Evolutionary conservation across 37 sponge, comb jelly and placozoan species (phyloP).

Genomic region (Ianthella basta): DNA sequence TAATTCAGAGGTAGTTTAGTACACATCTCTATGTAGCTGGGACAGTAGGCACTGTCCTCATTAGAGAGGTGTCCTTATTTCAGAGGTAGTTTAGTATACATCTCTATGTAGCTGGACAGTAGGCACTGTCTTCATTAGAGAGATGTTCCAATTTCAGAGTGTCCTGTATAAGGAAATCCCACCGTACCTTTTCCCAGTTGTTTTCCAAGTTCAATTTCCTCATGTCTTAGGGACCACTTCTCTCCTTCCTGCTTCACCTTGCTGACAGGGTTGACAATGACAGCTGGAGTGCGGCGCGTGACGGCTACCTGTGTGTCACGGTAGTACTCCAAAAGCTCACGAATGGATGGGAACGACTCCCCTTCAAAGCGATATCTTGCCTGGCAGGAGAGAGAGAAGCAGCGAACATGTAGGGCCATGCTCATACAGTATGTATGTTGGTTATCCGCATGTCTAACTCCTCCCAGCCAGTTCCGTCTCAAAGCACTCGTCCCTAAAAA

Average conservation of each 20-base stretch:
- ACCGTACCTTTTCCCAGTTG: conserved; percentile 13
- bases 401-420: neutral
- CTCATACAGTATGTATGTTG: neutral
- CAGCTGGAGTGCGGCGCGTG: conserved; percentile 53
- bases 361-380: conserved; percentile 72
- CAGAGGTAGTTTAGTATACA: too few relatives aligned
- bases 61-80: too few relatives aligned
- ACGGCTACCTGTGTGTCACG: conserved; percentile 41
- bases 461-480: too few relatives aligned
- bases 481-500: too few relatives aligned
- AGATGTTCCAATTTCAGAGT: too few relatives aligned
- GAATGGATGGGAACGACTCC: conserved; percentile 52
- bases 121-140: too few relatives aligned
- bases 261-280: conserved; percentile 42
- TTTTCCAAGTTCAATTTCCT: conserved; percentile 18
- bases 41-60: too few relatives aligned
- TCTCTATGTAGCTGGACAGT: too few relatives aligned
- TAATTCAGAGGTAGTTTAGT: too few relatives aligned
- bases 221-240: conserved; percentile 61
- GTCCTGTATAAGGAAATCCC: too few relatives aligned
- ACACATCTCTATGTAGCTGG: too few relatives aligned
- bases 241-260: conserved; percentile 37
- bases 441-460: too few relatives aligned
- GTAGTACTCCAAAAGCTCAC: conserved; percentile 69
- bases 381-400: neutral